Base-by-base conservation (phyloP, 2,797 vertebrate species). In the Coreius guichenoti region DNA sequence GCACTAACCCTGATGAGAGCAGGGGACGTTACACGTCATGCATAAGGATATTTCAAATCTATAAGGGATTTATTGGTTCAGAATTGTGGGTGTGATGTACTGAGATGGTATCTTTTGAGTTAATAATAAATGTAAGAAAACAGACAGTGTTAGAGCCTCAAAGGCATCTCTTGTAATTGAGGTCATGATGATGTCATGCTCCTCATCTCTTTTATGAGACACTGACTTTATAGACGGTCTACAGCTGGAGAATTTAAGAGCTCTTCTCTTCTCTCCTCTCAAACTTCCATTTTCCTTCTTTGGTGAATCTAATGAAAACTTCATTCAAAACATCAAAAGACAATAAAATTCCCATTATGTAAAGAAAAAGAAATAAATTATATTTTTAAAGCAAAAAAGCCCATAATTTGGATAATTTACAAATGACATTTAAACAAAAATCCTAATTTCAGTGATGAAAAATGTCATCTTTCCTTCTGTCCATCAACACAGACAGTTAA, bases 141-240 rank as follows among this genome's bases (percentile, higher is more conserved):
- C 68, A 63, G 75, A 70, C 74, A 78, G 49, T 23, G 36, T 12
- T 45, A 51, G 33, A 58, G 67, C 36, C 51, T 45, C 61, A 80
- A 70, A 74, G 65, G 63, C 39, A 75, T 63, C 31, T 54, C 16
- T 74, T 67, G n/a, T 75, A 74, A 81, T 86, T 69, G 67, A 86
- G 83, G 86, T 87, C 63, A 76, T 39, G 75, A 70, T 89, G 86
- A 89, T 86, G 86, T 89, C 81, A 87, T 82, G 69, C 54, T 81
- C 56, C 51, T 56, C 74, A 29, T 73, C 39, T 70, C 17, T 47
- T 82, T 82, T 45, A 74, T 45, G 69, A 63, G 51, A 82, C 69
- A 39, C 33, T 81, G 33, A 70, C 16, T 69, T 58, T 73, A 68
- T 47, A 23, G n/a, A 81, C 29, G 3, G 9, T 69, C 47, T 45